Percentiles rank a stretch among this genome's conserved stretches.
Conservation (phyloP, 2,888 invertebrate genomes). For the Plagiodera versicolora region DNA sequence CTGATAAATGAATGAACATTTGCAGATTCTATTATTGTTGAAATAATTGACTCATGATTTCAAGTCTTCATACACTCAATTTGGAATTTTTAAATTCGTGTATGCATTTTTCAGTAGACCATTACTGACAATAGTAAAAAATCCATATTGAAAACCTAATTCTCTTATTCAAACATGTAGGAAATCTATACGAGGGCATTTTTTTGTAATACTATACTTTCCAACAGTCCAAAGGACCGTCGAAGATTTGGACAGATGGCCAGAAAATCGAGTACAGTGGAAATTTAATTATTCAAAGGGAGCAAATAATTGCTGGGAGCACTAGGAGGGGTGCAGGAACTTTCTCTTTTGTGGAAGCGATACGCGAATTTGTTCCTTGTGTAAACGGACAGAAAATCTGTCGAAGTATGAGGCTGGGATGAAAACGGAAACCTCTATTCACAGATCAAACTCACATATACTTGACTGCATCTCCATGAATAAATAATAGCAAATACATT, state of each 20-base stretch:
- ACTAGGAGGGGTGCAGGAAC: conserved; percentile 44
- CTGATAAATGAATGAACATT: too few species aligned
- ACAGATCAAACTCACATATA: conserved; percentile 47
- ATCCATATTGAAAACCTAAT: too few species aligned
- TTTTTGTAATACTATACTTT: conserved; percentile 46
- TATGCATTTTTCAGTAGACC: too few species aligned
- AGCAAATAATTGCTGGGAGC: conserved; percentile 56
- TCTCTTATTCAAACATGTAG: too few species aligned
- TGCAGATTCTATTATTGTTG: too few species aligned
- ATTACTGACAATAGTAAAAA: too few species aligned
- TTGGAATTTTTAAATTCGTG: too few species aligned
- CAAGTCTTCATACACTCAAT: too few species aligned
- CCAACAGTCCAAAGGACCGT: conserved; percentile 29
- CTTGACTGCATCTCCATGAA: conserved; percentile 52
- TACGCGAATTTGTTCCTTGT: conserved; percentile 38
- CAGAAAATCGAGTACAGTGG: conserved; percentile 52
- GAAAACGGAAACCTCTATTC: conserved; percentile 38
- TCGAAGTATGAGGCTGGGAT: conserved; percentile 30
- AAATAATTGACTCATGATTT: too few species aligned
- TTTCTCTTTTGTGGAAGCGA: conserved; percentile 32
- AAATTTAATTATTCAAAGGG: conserved; percentile 58
- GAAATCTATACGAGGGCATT: conserved; percentile 17
- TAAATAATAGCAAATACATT: conserved; percentile 45
- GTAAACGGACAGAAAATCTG: conserved; percentile 24
- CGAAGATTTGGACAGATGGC: conserved; percentile 52